phyloP scores from a whole-genome alignment of 2,797 vertebrate genomes.

The Eutrigla gurnardus region DNA sequence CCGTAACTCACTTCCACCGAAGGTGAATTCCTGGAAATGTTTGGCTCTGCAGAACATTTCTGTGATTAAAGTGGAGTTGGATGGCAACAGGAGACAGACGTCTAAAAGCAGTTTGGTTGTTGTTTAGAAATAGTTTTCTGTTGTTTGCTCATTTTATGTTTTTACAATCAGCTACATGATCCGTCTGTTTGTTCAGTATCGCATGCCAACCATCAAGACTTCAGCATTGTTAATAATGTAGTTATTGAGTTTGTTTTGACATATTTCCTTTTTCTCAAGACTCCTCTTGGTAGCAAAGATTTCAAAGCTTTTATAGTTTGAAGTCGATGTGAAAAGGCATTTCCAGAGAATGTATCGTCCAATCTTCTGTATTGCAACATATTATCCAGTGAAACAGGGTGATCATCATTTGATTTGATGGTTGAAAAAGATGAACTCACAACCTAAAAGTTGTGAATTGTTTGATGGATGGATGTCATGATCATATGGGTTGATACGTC shows the following conservation, averaged over 20 bases:
- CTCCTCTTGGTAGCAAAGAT: background rate
- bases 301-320: too few relatives aligned
- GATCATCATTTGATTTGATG: too few relatives aligned
- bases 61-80: slow-evolving; percentile 20
- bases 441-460: too few relatives aligned
- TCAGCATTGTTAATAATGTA: background rate
- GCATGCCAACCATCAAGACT: too few relatives aligned
- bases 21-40: slow-evolving; percentile 33
- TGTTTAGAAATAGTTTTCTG: background rate
- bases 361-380: too few relatives aligned
- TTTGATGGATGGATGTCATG: too few relatives aligned
- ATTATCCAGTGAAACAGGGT: too few relatives aligned
- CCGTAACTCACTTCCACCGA: slow-evolving; percentile 28
- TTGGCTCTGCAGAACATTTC: background rate
- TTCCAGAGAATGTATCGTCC: too few relatives aligned
- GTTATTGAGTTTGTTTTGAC: background rate
- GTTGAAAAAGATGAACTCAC: too few relatives aligned
- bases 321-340: too few relatives aligned
- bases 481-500: too few relatives aligned
- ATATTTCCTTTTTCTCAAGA: background rate
- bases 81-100: slow-evolving; percentile 2
- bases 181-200: background rate
- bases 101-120: background rate
- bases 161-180: background rate
- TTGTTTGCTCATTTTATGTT: too few relatives aligned